Conservation (phyloP, 2,113 vertebrate genomes). For the Vulpes ferrilata region DNA sequence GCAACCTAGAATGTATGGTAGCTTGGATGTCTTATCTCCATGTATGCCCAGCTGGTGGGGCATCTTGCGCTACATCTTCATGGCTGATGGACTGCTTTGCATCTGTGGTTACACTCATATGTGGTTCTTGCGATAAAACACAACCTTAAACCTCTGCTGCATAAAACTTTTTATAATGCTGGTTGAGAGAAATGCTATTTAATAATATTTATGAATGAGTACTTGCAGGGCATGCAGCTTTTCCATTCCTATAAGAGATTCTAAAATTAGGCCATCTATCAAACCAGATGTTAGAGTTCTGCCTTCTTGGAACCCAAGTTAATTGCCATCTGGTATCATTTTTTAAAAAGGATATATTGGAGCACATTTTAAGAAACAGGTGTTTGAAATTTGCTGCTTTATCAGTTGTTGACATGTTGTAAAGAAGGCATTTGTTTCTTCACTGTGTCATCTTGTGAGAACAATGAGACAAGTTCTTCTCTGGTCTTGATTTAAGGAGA, state of each 20-base stretch:
- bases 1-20: too few species aligned
- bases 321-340: conserved; percentile 2
- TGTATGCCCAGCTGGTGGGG: not conserved
- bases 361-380: conserved; percentile 27
- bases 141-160: not conserved
- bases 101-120: not conserved
- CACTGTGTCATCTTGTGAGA: not conserved
- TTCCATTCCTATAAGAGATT: conserved; percentile 10
- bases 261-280: conserved; percentile 22
- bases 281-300: conserved; percentile 22
- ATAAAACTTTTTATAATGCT: not conserved
- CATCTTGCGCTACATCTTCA: not conserved
- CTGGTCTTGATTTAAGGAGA: not conserved
- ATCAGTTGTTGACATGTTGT: not conserved
- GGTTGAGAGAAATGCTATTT: conserved; percentile 27
- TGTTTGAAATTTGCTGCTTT: conserved; percentile 46
- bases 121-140: not conserved
- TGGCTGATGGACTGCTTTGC: not conserved
- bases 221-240: not conserved
- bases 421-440: not conserved
- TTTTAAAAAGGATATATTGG: not conserved
- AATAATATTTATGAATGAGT: conserved; percentile 46
- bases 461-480: not conserved
- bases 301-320: not conserved
- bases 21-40: not conserved